These are phyloP conservation scores for Hydropsyche betteni DNA, from an alignment of 2,888 invertebrate genomes.

Conservation along the genomic window DNA sequence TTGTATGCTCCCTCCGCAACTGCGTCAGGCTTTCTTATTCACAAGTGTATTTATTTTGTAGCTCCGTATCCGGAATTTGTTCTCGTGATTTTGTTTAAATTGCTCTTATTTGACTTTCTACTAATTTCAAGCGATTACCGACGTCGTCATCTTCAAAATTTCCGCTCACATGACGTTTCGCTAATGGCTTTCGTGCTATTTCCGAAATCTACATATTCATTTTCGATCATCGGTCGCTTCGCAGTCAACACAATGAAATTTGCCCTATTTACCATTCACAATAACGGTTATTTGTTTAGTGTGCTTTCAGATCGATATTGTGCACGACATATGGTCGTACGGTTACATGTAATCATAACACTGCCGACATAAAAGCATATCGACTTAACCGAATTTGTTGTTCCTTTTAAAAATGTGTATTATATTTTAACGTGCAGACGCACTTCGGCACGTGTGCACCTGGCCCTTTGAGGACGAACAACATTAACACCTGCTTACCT, in stretches of 20 bases:
- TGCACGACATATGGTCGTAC: conserved; percentile 3
- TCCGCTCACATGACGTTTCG: too few species aligned
- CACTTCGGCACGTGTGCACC: conserved; percentile 32
- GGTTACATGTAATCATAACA: not conserved
- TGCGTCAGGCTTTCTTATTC: conserved; percentile 6
- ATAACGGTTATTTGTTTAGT: too few species aligned
- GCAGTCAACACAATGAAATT: too few species aligned
- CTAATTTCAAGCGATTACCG: too few species aligned
- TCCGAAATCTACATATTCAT: too few species aligned
- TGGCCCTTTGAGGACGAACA: not conserved
- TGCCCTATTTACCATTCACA: too few species aligned
- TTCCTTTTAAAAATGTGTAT: not conserved
- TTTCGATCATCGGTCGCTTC: too few species aligned
- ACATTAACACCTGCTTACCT: conserved; percentile 33
- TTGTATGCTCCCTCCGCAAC: not conserved
- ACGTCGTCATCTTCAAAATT: too few species aligned
- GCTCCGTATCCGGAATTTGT: not conserved
- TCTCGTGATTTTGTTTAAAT: too few species aligned
- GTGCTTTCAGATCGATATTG: conserved; percentile 8
- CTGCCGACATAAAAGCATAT: too few species aligned
- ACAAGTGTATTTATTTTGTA: conserved; percentile 9
- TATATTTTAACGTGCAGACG: not conserved
- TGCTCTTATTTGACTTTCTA: too few species aligned
- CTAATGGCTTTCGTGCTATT: too few species aligned
- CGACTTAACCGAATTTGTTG: conserved; percentile 2